phyloP scores from a whole-genome alignment of 2,888 invertebrate species.

The Latheticus oryzae region DNA sequence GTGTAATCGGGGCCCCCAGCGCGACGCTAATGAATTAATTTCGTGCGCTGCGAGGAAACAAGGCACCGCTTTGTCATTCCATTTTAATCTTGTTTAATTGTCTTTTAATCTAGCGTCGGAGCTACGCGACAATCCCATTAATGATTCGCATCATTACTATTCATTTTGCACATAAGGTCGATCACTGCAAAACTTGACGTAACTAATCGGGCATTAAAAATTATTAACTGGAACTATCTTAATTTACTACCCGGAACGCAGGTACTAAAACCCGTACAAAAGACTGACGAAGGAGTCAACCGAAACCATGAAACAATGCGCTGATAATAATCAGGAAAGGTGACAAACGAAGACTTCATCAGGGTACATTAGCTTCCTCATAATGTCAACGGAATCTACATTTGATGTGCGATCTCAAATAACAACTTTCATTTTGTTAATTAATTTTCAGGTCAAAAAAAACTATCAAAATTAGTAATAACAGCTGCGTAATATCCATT shows the following conservation, averaged over 20 bases:
- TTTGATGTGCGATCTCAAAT: too few relatives aligned
- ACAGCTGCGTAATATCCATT: too few relatives aligned
- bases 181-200: conserved; percentile 8
- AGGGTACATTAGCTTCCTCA: too few relatives aligned
- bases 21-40: conserved; percentile 59
- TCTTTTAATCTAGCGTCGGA: conserved; percentile 53
- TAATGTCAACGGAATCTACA: too few relatives aligned
- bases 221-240: conserved; percentile 29
- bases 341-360: too few relatives aligned
- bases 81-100: conserved; percentile 58
- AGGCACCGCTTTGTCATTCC: conserved; percentile 56
- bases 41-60: conserved; percentile 54
- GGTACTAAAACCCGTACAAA: conserved; percentile 16
- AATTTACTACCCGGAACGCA: conserved; percentile 22
- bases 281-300: too few relatives aligned
- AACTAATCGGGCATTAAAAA: conserved; percentile 25
- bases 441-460: too few relatives aligned
- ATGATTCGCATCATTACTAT: conserved; percentile 40
- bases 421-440: too few relatives aligned
- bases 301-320: too few relatives aligned
- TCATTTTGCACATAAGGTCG: conserved; percentile 37
- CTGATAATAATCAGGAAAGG: too few relatives aligned
- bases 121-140: conserved; percentile 44
- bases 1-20: conserved; percentile 49
- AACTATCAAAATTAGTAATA: too few relatives aligned